Conservation (phyloP, 2,113 vertebrate genomes). For the Nyctibius bracteatus region DNA sequence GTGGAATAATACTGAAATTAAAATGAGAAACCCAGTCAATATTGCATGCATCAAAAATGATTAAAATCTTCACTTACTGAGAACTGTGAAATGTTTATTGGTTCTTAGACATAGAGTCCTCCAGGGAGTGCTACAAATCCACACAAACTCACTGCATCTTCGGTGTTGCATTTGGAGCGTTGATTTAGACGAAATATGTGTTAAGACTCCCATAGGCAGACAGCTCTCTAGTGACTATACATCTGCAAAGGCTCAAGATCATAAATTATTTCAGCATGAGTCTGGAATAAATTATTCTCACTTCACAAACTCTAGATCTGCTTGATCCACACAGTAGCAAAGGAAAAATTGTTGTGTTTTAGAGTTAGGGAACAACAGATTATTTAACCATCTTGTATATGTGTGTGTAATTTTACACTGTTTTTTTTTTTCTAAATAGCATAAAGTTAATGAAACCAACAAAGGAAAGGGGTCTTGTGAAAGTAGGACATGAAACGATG, state of each 20-base stretch:
- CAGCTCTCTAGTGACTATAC: constrained; percentile 49
- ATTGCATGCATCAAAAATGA: constrained; percentile 24
- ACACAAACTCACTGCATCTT: constrained; percentile 49
- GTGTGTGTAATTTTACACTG: not conserved
- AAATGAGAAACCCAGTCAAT: not conserved
- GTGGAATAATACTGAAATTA: constrained; percentile 19
- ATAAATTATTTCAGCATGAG: constrained; percentile 37
- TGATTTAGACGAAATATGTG: constrained; percentile 63
- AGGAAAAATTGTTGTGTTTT: not conserved
- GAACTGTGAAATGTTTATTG: constrained; percentile 54
- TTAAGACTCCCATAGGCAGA: constrained; percentile 62
- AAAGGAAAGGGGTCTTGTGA: not conserved
- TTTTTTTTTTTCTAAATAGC: not conserved
- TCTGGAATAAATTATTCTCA: constrained; percentile 24
- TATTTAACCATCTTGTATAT: not conserved
- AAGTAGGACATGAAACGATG: not conserved
- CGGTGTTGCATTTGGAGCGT: constrained; percentile 32
- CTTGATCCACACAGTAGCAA: not conserved
- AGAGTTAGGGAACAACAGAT: not conserved
- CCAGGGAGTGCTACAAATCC: constrained; percentile 68
- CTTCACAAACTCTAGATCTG: constrained; percentile 10
- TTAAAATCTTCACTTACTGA: not conserved
- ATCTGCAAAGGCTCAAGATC: constrained; percentile 33
- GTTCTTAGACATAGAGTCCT: constrained; percentile 51
- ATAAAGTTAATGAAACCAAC: not conserved